These are phyloP conservation scores for Antitype chi DNA, from an alignment of 2,888 invertebrate species.

Conservation along the genomic window DNA sequence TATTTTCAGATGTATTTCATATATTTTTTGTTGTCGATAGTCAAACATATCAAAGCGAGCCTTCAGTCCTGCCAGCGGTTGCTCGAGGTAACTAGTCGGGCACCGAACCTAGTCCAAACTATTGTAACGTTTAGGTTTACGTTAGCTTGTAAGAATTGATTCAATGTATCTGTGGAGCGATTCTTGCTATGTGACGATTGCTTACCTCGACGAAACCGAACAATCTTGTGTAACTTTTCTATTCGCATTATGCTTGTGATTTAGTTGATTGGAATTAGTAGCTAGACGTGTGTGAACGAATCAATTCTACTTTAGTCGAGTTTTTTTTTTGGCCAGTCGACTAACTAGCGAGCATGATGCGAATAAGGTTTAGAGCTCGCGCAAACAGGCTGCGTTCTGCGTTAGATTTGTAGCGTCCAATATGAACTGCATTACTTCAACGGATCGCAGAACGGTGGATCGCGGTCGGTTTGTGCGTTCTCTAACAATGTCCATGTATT, in stretches of 20 bases:
- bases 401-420: neutral
- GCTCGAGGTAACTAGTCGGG: constrained; percentile 52
- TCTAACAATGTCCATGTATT: constrained; percentile 38
- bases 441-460: neutral
- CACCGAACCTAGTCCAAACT: constrained; percentile 64
- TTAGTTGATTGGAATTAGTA: constrained; percentile 27
- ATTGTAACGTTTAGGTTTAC: constrained; percentile 53
- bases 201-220: constrained; percentile 57
- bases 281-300: constrained; percentile 26
- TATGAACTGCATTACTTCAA: neutral
- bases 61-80: constrained; percentile 50
- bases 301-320: constrained; percentile 39
- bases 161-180: constrained; percentile 60
- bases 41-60: constrained; percentile 77
- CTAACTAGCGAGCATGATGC: neutral
- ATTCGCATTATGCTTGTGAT: constrained; percentile 28
- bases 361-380: constrained; percentile 2
- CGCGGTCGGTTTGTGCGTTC: constrained; percentile 2
- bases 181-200: constrained; percentile 58
- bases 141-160: constrained; percentile 62
- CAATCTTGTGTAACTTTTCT: constrained; percentile 26
- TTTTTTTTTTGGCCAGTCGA: constrained; percentile 17
- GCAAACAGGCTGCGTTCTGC: neutral
- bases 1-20: constrained; percentile 66
- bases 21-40: constrained; percentile 71